Conservation (phyloP, 2,888 invertebrate species). For the Sphaeridia pumilis region DNA sequence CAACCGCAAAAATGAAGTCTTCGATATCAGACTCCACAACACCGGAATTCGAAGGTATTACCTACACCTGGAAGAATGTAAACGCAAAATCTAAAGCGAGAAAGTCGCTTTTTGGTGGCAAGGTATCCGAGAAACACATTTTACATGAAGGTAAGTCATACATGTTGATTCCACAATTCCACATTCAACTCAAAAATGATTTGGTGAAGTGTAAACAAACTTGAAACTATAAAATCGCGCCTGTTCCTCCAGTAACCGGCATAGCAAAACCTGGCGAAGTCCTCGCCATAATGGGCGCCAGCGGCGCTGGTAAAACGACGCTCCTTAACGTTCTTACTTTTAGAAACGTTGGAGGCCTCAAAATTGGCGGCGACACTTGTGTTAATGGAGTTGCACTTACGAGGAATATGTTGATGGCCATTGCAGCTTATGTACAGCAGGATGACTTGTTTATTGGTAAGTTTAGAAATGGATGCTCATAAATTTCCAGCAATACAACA, state of each 20-base stretch:
- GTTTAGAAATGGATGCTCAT: not conserved
- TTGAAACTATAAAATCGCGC: not conserved
- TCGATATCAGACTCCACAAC: not conserved
- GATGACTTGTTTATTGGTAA: constrained; percentile 49
- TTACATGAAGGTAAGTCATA: constrained; percentile 22
- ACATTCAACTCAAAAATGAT: not conserved
- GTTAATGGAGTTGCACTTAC: constrained; percentile 65
- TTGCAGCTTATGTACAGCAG: constrained; percentile 86
- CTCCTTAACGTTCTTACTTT: constrained; percentile 79
- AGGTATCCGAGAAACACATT: constrained; percentile 18
- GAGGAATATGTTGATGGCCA: constrained; percentile 55
- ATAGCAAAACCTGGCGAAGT: constrained; percentile 74
- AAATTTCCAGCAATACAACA: not conserved
- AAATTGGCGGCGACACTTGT: constrained; percentile 48
- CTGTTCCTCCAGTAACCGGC: constrained; percentile 54
- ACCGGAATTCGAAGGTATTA: constrained; percentile 1
- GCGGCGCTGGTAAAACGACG: constrained; percentile 91
- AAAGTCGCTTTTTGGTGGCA: not conserved
- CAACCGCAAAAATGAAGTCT: not conserved
- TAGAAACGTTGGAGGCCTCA: constrained; percentile 52
- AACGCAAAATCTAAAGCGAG: constrained; percentile 15
- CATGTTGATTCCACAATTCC: not conserved
- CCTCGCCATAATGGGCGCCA: constrained; percentile 75
- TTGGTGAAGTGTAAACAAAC: not conserved
- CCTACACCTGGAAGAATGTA: constrained; percentile 27